Conservation (phyloP, 2,797 vertebrate species). For the Aselliscus stoliczkanus region DNA sequence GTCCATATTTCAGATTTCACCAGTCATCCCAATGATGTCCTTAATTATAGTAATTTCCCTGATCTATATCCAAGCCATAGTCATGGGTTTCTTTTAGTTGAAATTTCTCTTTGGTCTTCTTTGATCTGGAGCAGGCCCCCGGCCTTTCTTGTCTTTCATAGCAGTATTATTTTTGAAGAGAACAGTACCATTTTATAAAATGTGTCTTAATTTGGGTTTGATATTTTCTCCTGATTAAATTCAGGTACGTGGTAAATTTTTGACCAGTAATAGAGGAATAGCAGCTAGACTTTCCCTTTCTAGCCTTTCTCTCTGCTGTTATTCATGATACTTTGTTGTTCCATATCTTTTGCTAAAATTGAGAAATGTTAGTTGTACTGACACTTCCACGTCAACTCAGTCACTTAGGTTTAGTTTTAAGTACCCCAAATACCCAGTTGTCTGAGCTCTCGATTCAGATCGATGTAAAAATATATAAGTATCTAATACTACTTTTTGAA, state of each 20-base stretch:
- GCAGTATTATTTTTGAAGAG: neutral
- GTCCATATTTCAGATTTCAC: neutral
- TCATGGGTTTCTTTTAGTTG: neutral
- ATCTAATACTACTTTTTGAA: neutral
- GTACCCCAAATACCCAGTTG: neutral
- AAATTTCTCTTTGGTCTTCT: neutral
- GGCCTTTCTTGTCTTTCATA: neutral
- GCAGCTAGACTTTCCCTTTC: neutral
- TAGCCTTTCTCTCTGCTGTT: neutral
- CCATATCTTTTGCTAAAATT: neutral
- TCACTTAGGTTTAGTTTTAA: neutral
- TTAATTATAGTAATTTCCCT: neutral
- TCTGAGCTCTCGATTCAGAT: neutral
- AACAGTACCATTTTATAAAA: neutral
- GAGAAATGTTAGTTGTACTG: neutral
- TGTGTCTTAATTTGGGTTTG: neutral
- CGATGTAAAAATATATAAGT: neutral
- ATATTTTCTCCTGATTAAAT: constrained; percentile 30
- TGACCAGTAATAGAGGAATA: neutral
- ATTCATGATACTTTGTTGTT: neutral
- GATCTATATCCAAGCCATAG: neutral
- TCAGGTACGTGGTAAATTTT: neutral
- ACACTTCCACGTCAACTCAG: neutral
- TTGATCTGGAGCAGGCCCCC: neutral
- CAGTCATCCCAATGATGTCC: neutral